phyloP scores from a whole-genome alignment of 2,113 vertebrate species.

The Istiophorus platypterus region DNA sequence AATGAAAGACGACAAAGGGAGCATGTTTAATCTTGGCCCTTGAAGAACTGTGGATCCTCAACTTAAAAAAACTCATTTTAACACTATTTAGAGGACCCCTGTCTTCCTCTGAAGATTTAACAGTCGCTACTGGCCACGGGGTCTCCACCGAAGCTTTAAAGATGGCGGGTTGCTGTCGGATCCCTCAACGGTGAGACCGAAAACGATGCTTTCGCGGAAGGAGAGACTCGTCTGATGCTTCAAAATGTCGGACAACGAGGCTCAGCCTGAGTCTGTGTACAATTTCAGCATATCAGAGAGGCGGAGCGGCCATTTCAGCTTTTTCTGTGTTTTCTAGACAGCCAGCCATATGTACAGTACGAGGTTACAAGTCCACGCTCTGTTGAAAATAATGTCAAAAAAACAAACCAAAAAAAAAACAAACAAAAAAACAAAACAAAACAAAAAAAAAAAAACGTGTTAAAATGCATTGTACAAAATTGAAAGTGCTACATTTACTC shows the following conservation, averaged over 20 bases:
- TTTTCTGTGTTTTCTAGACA: slow-evolving; percentile 43
- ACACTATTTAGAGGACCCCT: slow-evolving; percentile 4
- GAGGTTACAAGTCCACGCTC: neutral
- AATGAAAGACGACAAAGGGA: slow-evolving; percentile 19
- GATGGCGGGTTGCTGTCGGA: slow-evolving; percentile 12
- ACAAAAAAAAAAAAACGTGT: slow-evolving; percentile 38
- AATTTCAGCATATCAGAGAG: slow-evolving; percentile 8
- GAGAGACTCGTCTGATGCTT: slow-evolving; percentile 9
- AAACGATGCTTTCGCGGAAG: neutral
- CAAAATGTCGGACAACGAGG: neutral
- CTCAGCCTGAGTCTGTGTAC: slow-evolving; percentile 8
- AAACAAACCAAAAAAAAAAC: too few species aligned
- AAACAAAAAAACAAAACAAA: too few species aligned
- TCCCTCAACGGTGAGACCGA: neutral
- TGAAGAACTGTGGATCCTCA: slow-evolving; percentile 46
- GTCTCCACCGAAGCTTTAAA: slow-evolving; percentile 16
- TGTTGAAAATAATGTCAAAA: slow-evolving; percentile 32
- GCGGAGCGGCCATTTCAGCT: slow-evolving; percentile 13
- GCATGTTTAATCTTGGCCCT: slow-evolving; percentile 50
- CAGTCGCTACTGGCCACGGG: neutral
- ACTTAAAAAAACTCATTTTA: slow-evolving; percentile 14
- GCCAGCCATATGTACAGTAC: slow-evolving; percentile 64
- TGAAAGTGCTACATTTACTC: slow-evolving; percentile 51
- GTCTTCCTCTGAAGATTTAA: neutral
- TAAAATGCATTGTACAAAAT: slow-evolving; percentile 60